Evolutionary conservation across 2,797 vertebrate species (phyloP).

Genomic region (Mycteria americana): DNA sequence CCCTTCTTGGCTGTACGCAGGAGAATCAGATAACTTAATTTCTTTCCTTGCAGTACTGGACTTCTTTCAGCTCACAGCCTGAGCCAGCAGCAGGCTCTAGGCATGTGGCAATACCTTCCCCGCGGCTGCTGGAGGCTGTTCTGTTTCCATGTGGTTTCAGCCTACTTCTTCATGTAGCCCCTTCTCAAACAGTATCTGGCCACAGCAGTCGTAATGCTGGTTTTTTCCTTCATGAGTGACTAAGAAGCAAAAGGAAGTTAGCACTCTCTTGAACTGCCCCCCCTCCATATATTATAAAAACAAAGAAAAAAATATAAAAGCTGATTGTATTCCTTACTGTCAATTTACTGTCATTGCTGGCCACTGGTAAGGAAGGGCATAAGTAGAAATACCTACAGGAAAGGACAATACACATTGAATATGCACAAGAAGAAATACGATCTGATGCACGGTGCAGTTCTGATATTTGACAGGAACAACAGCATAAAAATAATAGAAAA

Average conservation of each 20-base stretch:
- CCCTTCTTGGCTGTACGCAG: background rate
- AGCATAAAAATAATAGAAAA: background rate
- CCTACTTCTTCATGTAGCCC: background rate
- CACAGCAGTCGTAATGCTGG: background rate
- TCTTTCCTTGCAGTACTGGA: background rate
- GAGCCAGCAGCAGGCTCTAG: background rate
- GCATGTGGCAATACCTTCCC: background rate
- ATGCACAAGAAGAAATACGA: background rate
- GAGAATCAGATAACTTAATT: background rate
- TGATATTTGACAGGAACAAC: background rate
- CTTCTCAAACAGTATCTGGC: background rate
- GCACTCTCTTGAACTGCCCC: background rate
- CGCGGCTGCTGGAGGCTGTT: background rate
- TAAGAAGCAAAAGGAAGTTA: background rate
- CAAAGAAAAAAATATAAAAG: background rate
- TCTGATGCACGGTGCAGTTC: background rate
- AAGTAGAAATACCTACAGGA: background rate
- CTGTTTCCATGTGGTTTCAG: background rate
- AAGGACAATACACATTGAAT: background rate
- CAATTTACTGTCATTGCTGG: background rate
- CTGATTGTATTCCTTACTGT: background rate
- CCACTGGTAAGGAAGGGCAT: background rate
- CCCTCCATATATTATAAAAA: background rate
- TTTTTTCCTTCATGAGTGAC: background rate
- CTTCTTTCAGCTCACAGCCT: background rate